Conservation (phyloP, 1,140 invertebrate genomes). For the Onthophagus taurus region DNA sequence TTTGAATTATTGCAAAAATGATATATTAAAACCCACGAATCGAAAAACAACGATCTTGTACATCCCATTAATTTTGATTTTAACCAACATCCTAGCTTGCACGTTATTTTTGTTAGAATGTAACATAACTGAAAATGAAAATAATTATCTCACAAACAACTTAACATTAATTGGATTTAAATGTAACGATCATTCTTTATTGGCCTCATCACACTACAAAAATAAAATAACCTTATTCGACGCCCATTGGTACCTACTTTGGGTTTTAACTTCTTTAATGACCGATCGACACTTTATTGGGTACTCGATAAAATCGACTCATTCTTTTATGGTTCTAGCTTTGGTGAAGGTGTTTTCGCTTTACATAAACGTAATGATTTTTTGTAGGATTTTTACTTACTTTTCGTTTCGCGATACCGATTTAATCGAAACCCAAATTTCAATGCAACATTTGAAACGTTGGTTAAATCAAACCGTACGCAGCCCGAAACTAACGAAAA, state of each 20-base stretch:
- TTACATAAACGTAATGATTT: background rate
- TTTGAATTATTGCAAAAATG: slow-evolving; percentile 4
- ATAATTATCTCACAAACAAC: background rate
- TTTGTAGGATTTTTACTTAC: background rate
- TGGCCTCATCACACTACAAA: background rate
- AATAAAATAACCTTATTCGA: background rate
- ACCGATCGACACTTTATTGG: background rate
- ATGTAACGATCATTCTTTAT: background rate
- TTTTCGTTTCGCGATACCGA: background rate
- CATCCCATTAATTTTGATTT: slow-evolving; percentile 1
- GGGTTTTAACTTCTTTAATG: background rate
- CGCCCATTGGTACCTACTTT: background rate
- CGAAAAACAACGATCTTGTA: background rate
- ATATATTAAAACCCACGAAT: background rate
- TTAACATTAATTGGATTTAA: background rate
- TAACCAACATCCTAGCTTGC: slow-evolving; percentile 1
- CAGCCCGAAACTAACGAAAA: background rate
- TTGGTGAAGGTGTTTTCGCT: background rate
- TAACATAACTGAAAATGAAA: background rate
- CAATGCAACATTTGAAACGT: background rate
- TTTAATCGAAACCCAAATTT: slow-evolving; percentile 1
- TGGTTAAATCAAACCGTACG: slow-evolving; percentile 1
- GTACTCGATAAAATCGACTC: background rate
- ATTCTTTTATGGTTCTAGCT: background rate
- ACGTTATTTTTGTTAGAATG: background rate